Evolutionary conservation across 2,797 vertebrate species (phyloP).

Genomic region (Choloepus didactylus): DNA sequence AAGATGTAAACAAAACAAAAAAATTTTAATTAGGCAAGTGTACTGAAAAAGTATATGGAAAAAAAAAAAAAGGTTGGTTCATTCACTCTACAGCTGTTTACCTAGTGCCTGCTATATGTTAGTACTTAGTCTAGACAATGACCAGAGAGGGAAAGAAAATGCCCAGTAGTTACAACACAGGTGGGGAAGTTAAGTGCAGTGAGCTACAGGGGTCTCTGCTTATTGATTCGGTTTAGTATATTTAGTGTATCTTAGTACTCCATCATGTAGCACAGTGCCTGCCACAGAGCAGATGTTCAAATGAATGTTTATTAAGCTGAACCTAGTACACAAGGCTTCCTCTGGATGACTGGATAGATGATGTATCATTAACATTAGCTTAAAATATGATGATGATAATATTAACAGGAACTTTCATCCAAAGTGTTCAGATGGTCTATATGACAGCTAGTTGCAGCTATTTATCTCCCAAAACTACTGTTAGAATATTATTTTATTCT

Average conservation of each 20-base stretch:
- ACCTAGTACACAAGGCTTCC: not conserved
- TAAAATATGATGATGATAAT: not conserved
- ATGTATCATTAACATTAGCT: not conserved
- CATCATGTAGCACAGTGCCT: not conserved
- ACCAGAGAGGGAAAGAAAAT: constrained; percentile 6
- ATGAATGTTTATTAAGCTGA: constrained; percentile 40
- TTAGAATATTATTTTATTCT: not conserved
- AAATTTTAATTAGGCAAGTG: constrained; percentile 16
- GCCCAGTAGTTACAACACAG: not conserved
- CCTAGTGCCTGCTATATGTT: not conserved
- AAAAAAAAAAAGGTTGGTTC: too few species aligned
- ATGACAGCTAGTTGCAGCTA: not conserved
- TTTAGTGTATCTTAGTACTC: not conserved
- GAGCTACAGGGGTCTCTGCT: not conserved
- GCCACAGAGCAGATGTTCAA: not conserved
- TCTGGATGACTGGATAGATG: not conserved
- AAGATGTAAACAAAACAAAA: constrained; percentile 33
- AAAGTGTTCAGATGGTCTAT: not conserved
- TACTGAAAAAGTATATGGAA: not conserved
- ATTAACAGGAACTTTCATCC: constrained; percentile 4
- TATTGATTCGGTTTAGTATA: not conserved
- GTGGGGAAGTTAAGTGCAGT: not conserved
- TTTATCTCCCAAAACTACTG: not conserved
- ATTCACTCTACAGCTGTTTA: not conserved
- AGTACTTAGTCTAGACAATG: not conserved